A percentile compares a stretch with the other conserved stretches of the same genome.
phyloP scores from a whole-genome alignment of 2,113 vertebrate species.

The Daubentonia madagascariensis region DNA sequence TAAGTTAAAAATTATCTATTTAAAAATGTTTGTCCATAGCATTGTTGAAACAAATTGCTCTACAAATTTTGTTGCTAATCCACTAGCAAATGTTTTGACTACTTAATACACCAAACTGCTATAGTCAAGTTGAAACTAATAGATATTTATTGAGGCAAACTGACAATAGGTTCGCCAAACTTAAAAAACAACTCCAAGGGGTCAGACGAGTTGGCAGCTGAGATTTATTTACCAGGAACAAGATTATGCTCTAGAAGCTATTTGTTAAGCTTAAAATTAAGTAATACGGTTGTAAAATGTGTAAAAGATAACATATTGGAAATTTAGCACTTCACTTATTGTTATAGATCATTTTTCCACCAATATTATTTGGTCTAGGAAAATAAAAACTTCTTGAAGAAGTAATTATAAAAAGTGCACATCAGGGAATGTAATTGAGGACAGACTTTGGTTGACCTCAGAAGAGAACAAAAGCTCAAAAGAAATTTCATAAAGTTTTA shows the following conservation, averaged over 20 bases:
- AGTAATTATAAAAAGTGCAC: constrained; percentile 67
- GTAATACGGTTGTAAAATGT: constrained; percentile 51
- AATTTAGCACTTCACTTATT: constrained; percentile 45
- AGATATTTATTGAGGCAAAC: constrained; percentile 54
- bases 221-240: constrained; percentile 34
- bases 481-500: constrained; percentile 72
- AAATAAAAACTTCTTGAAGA: constrained; percentile 45
- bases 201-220: constrained; percentile 20
- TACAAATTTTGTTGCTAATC: not conserved
- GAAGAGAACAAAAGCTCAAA: constrained; percentile 71
- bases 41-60: not conserved
- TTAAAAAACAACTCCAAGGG: constrained; percentile 38
- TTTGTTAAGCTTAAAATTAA: constrained; percentile 67
- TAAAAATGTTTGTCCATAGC: not conserved
- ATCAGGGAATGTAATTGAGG: constrained; percentile 69
- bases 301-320: constrained; percentile 26
- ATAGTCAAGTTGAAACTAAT: constrained; percentile 53
- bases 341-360: not conserved
- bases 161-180: constrained; percentile 27
- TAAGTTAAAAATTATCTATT: constrained; percentile 19
- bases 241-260: constrained; percentile 45
- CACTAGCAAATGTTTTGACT: constrained; percentile 42
- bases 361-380: not conserved
- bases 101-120: not conserved
- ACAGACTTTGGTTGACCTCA: constrained; percentile 68